A percentile compares a stretch with the other conserved stretches of the same genome.
Evolutionary conservation across 1,140 invertebrate species (phyloP).

Genomic region (Panagrolaimus sp.): DNA sequence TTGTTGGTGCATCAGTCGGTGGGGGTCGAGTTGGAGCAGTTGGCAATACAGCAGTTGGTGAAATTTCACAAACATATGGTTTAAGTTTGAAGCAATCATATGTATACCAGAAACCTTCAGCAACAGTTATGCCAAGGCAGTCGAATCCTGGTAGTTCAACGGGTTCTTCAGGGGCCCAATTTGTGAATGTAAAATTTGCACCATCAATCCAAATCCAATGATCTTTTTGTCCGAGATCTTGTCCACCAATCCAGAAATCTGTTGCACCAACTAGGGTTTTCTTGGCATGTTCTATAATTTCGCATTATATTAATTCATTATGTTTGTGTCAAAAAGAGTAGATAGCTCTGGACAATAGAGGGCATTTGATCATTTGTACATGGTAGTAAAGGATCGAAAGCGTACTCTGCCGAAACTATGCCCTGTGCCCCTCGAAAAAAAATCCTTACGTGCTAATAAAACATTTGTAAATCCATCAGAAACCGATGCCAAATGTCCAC

Average conservation of each 20-base stretch:
- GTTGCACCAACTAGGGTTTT: not conserved
- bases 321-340: too few relatives aligned
- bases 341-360: too few relatives aligned
- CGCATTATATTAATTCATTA: not conserved
- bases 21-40: not conserved
- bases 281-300: conserved; percentile 9
- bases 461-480: conserved; percentile 10
- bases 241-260: conserved; percentile 14
- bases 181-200: conserved; percentile 9
- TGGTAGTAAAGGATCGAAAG: too few relatives aligned
- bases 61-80: conserved; percentile 10
- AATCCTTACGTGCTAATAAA: conserved; percentile 20
- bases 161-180: conserved; percentile 14
- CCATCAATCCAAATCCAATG: conserved; percentile 19
- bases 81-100: not conserved
- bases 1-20: too few relatives aligned
- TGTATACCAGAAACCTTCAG: not conserved
- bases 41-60: not conserved
- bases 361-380: too few relatives aligned
- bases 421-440: not conserved
- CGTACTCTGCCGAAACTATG: too few relatives aligned
- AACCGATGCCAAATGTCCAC: conserved; percentile 18
- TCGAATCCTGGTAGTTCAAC: not conserved
- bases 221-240: not conserved
- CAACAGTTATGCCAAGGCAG: not conserved